These are phyloP conservation scores for Erpetoichthys calabaricus DNA, from an alignment of 2,797 vertebrate species.

Conservation along the genomic window DNA sequence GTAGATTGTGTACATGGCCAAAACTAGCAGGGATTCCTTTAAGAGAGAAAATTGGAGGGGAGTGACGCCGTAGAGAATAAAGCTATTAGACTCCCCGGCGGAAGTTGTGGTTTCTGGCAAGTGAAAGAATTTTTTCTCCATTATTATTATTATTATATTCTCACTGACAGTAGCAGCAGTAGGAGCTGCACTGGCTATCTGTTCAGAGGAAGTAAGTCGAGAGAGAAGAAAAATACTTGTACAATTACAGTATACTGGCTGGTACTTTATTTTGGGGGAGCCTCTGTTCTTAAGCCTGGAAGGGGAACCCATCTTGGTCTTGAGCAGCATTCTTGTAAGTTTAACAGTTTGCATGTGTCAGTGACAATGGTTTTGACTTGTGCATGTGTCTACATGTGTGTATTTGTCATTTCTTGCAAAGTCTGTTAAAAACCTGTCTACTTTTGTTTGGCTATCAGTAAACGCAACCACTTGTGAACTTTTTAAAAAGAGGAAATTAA, in stretches of 20 bases:
- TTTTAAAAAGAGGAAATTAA: neutral
- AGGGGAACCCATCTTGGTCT: neutral
- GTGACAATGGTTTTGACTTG: neutral
- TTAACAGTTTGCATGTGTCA: too few relatives aligned
- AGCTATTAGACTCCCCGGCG: fast-evolving
- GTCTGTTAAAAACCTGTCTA: neutral
- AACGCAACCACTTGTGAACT: neutral
- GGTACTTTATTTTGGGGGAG: neutral
- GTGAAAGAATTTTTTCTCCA: constrained; percentile 11
- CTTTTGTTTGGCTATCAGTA: neutral
- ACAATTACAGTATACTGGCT: too few relatives aligned
- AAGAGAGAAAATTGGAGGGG: neutral
- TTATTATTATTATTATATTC: constrained; percentile 1
- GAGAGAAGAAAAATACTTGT: neutral
- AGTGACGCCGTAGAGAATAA: neutral
- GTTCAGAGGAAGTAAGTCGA: neutral
- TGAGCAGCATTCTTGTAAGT: constrained; percentile 4
- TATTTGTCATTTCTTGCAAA: neutral
- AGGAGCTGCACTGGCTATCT: neutral
- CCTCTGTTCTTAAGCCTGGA: neutral
- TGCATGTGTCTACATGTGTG: neutral
- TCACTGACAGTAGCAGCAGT: neutral
- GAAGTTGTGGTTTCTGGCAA: constrained; percentile 1
- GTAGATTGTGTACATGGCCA: constrained; percentile 2
- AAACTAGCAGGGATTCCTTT: constrained; percentile 1